A percentile compares a stretch with the other conserved stretches of the same genome.
phyloP scores from a whole-genome alignment of 2,113 vertebrate genomes.

The Eulemur macaco region DNA sequence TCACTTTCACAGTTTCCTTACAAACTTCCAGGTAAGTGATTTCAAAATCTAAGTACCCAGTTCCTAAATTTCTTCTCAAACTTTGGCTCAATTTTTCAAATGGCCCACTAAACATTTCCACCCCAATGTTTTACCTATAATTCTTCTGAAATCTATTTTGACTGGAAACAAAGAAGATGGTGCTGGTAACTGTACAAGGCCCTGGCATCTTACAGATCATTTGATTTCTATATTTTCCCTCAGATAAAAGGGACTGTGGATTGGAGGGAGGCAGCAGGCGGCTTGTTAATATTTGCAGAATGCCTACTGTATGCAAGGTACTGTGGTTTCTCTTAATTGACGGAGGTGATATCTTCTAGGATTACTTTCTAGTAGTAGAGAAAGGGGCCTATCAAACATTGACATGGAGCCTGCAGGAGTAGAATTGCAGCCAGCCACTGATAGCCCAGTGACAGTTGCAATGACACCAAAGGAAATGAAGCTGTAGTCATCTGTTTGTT shows the following conservation, averaged over 20 bases:
- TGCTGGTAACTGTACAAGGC: not conserved
- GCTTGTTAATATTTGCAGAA: not conserved
- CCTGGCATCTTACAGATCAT: not conserved
- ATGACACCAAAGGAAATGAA: not conserved
- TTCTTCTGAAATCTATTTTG: conserved; percentile 28
- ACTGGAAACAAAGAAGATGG: not conserved
- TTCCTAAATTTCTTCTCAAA: not conserved
- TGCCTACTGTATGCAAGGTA: not conserved
- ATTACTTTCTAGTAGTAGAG: not conserved
- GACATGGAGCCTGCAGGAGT: not conserved
- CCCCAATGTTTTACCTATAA: not conserved
- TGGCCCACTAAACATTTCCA: not conserved
- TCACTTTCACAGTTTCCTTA: not conserved
- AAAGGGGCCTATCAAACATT: not conserved
- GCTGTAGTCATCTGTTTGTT: not conserved
- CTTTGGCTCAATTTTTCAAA: conserved; percentile 17
- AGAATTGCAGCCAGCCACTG: not conserved
- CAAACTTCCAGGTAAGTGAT: not conserved
- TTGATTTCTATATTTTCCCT: not conserved
- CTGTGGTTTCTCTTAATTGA: not conserved
- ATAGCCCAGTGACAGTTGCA: not conserved
- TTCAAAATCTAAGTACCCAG: not conserved
- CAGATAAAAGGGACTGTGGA: not conserved
- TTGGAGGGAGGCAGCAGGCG: not conserved
- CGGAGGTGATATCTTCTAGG: not conserved